phyloP scores from a whole-genome alignment of 2,113 vertebrate genomes.

The Heptranchias perlo region DNA sequence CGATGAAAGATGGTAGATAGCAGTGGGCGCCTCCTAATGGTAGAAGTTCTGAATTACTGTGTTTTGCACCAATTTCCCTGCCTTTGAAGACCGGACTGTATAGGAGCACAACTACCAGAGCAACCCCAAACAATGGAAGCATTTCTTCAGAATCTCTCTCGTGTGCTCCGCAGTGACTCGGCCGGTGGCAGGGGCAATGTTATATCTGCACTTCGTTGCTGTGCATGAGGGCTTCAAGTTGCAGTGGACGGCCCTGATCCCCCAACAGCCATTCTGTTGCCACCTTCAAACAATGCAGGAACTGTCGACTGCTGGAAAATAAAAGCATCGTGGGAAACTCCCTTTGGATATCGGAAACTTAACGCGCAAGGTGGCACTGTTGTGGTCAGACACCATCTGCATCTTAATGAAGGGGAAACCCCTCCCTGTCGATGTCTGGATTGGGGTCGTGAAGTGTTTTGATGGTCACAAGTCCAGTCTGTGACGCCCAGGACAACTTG shows the following conservation, averaged over 20 bases:
- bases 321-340: neutral
- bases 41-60: neutral
- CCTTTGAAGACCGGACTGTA: too few species aligned
- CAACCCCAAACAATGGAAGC: neutral
- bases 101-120: neutral
- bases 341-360: neutral
- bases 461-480: neutral
- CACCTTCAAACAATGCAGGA: neutral
- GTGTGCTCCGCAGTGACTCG: neutral
- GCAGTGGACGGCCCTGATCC: neutral
- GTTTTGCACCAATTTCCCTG: neutral
- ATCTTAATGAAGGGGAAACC: neutral
- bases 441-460: neutral
- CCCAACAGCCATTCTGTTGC: neutral
- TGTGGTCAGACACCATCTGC: neutral
- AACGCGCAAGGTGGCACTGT: too few species aligned
- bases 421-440: neutral
- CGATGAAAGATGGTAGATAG: neutral
- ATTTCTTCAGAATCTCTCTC: neutral
- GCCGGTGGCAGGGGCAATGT: neutral
- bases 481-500: neutral
- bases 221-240: neutral
- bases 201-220: neutral
- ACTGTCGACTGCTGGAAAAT: neutral
- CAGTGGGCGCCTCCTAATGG: neutral